Conservation (phyloP, 2,113 vertebrate species). For the Psittacara wagleri region DNA sequence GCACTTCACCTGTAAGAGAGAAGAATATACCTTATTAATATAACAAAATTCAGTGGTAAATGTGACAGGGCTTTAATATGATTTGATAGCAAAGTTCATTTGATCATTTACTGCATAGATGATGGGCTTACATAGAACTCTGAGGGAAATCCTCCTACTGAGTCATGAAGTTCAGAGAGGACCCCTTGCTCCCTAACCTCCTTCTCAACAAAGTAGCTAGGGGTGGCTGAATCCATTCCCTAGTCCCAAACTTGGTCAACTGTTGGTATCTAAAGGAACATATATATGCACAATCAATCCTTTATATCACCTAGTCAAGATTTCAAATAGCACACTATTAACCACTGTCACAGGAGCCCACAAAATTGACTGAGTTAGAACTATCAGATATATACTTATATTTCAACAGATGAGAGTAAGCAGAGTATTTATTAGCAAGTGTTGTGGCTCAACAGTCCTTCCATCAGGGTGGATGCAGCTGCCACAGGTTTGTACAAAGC, state of each 20-base stretch:
- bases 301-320: neutral
- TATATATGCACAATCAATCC: no score
- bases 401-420: neutral
- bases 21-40: neutral
- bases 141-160: neutral
- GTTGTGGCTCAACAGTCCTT: neutral
- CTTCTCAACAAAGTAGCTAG: neutral
- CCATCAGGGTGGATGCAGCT: neutral
- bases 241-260: neutral
- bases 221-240: neutral
- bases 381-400: neutral
- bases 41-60: neutral
- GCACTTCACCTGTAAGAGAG: neutral
- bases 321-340: neutral
- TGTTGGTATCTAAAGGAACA: neutral
- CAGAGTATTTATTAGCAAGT: neutral
- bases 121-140: neutral
- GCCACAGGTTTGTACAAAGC: neutral
- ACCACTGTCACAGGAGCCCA: neutral
- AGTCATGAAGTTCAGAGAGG: neutral
- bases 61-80: neutral
- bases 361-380: neutral
- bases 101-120: neutral
- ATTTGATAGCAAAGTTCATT: neutral
- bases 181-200: neutral